These are phyloP conservation scores for Leptopilina drosophilae DNA, from an alignment of 2,888 invertebrate genomes.

Conservation along the genomic window DNA sequence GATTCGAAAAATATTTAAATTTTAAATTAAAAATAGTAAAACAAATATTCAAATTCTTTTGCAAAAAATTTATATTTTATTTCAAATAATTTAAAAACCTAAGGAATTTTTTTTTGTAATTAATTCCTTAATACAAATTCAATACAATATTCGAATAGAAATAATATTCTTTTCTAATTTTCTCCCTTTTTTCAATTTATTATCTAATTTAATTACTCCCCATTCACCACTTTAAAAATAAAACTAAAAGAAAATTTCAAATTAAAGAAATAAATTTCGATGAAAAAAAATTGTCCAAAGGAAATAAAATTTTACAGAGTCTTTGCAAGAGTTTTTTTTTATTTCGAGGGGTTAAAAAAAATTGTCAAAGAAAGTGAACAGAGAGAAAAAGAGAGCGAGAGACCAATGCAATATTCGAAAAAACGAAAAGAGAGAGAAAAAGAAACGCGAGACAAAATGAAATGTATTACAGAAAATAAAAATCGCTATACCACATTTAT, in stretches of 20 bases:
- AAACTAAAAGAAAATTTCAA: background rate
- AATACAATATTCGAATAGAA: too few relatives aligned
- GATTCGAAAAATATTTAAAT: background rate
- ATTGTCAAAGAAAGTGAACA: conserved; percentile 20
- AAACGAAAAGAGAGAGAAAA: conserved; percentile 10
- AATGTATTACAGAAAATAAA: conserved; percentile 47
- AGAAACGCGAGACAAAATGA: conserved; percentile 6
- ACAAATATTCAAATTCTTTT: background rate
- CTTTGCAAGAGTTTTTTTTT: background rate
- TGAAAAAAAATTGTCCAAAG: background rate
- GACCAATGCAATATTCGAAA: background rate
- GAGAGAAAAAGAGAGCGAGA: conserved; percentile 1
- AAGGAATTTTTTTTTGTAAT: too few relatives aligned
- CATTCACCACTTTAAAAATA: background rate
- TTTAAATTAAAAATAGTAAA: too few relatives aligned
- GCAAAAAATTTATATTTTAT: too few relatives aligned
- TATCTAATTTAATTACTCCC: background rate
- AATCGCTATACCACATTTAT: conserved; percentile 48
- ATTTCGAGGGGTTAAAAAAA: conserved; percentile 24
- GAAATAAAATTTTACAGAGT: conserved; percentile 15
- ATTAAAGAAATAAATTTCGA: too few relatives aligned
- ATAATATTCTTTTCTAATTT: too few relatives aligned
- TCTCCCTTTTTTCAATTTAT: too few relatives aligned
- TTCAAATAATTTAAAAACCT: too few relatives aligned
- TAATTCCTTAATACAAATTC: too few relatives aligned